Percentiles rank a stretch among this genome's conserved stretches.
phyloP scores from a whole-genome alignment of 2,888 invertebrate species.

The Philereme vetulata region DNA sequence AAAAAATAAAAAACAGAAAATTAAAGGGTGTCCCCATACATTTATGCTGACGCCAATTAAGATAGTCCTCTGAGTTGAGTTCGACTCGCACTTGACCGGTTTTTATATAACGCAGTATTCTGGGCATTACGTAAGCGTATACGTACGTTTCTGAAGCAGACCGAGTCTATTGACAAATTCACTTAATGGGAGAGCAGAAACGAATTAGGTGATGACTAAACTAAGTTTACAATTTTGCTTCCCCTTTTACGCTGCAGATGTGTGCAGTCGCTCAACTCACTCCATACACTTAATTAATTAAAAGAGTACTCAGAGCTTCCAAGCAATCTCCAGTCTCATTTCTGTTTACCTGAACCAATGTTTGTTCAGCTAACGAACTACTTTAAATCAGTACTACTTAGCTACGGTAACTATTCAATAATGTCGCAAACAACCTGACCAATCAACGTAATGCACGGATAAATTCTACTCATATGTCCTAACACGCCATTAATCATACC shows the following conservation, averaged over 20 bases:
- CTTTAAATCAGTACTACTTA: slow-evolving; percentile 34
- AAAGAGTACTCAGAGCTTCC: slow-evolving; percentile 66
- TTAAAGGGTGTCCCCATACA: no score
- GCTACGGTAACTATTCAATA: slow-evolving; percentile 50
- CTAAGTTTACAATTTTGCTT: slow-evolving; percentile 40
- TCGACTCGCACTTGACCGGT: no score
- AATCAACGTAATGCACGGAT: slow-evolving; percentile 55
- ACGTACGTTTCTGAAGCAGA: no score
- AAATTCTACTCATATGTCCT: slow-evolving; percentile 52
- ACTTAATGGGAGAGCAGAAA: slow-evolving; percentile 10
- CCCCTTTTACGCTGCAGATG: slow-evolving; percentile 55
- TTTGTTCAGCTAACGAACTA: slow-evolving; percentile 72
- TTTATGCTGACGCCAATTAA: no score
- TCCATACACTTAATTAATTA: slow-evolving; percentile 77
- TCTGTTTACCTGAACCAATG: slow-evolving; percentile 70
- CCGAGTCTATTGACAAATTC: background rate
- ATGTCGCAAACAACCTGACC: slow-evolving; percentile 36
- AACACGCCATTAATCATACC: slow-evolving; percentile 62
- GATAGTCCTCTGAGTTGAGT: no score
- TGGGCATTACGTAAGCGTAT: no score
- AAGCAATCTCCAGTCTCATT: slow-evolving; percentile 47
- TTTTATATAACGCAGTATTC: no score
- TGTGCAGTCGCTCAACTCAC: slow-evolving; percentile 57
- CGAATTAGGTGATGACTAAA: slow-evolving; percentile 24
- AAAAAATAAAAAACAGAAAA: no score